These are phyloP conservation scores for Cataglyphis hispanica DNA, from an alignment of 1,140 invertebrate species.

Conservation along the genomic window DNA sequence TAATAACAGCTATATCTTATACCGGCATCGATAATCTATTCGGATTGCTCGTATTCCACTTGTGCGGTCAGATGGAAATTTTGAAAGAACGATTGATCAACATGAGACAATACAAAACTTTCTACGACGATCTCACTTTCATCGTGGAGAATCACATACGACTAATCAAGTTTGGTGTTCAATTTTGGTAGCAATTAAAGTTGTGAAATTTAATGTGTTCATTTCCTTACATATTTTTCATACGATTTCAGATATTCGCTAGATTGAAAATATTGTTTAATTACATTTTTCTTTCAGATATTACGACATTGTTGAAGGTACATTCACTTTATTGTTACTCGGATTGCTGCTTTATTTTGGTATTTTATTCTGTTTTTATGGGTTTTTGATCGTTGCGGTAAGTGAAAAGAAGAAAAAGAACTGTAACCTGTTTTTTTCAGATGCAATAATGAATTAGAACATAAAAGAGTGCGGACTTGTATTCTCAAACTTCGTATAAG, in stretches of 20 bases:
- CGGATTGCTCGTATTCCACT: conserved; percentile 25
- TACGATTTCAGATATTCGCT: too few species aligned
- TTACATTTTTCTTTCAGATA: conserved; percentile 9
- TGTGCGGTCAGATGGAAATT: conserved; percentile 23
- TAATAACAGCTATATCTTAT: not conserved
- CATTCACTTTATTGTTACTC: conserved; percentile 36
- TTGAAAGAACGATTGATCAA: not conserved
- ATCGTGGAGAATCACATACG: conserved; percentile 32
- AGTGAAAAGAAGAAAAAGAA: too few species aligned
- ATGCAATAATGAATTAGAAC: too few species aligned
- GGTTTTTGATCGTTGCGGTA: conserved; percentile 33
- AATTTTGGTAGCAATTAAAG: too few species aligned
- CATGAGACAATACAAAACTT: not conserved
- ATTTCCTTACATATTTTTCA: too few species aligned
- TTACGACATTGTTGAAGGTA: conserved; percentile 20
- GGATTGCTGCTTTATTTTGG: not conserved
- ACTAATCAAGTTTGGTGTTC: conserved; percentile 20
- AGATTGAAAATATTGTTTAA: too few species aligned
- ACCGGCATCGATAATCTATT: conserved; percentile 4
- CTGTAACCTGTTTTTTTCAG: too few species aligned
- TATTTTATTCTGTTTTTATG: conserved; percentile 16
- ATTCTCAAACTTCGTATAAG: too few species aligned
- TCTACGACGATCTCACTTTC: not conserved
- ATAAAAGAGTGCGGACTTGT: too few species aligned
- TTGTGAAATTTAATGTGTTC: too few species aligned